Evolutionary conservation across 2,888 invertebrate genomes (phyloP).

Genomic region (Noctua janthe): DNA sequence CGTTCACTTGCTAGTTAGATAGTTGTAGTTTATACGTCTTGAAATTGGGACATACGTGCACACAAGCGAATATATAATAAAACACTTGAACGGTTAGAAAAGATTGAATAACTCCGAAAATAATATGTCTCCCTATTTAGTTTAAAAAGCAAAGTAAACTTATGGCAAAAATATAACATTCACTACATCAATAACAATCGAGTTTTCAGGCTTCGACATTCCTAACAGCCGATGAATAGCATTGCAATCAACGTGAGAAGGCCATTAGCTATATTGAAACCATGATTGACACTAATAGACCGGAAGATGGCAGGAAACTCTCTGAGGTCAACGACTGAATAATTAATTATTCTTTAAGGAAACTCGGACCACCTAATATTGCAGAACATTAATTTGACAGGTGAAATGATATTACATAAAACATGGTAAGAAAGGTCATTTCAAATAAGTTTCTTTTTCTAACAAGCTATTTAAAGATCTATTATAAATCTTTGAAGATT

Average conservation of each 20-base stretch:
- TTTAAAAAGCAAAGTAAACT: too few species aligned
- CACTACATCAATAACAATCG: background rate
- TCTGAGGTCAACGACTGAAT: conserved; percentile 4
- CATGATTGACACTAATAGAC: conserved; percentile 27
- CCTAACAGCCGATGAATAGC: background rate
- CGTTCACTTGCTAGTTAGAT: background rate
- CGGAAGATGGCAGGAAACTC: background rate
- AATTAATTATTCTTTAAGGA: conserved; percentile 21
- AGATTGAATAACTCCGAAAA: background rate
- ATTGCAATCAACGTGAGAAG: conserved; percentile 2
- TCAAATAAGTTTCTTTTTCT: background rate
- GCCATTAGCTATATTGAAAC: conserved; percentile 15
- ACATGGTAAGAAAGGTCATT: background rate
- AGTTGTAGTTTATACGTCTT: background rate
- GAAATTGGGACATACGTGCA: background rate
- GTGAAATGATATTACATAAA: background rate
- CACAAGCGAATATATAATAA: background rate
- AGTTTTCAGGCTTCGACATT: background rate
- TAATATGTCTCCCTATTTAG: background rate
- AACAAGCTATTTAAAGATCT: background rate
- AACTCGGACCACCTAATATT: background rate
- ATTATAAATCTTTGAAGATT: background rate
- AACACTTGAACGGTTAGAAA: background rate
- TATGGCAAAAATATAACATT: too few species aligned
- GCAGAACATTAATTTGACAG: conserved; percentile 23